Base-by-base conservation (phyloP, 2,888 invertebrate species). In the Lycaena phlaeas region DNA sequence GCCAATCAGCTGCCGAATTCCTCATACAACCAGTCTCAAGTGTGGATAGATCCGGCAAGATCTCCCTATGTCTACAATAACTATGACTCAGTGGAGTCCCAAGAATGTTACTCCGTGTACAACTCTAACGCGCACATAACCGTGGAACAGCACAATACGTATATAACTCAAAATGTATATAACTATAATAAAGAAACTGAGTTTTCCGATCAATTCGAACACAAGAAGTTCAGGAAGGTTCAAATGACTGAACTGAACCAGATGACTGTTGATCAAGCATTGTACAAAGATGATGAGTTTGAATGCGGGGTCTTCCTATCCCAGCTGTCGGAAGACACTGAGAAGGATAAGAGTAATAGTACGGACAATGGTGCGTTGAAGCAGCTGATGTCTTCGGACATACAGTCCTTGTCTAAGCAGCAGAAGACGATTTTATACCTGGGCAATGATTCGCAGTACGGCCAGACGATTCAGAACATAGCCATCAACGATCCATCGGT, bases 381-480 rank as follows among this genome's bases (percentile, higher is more conserved):
- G 26, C 82, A 82, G 50, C 52, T 84, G 4, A 76, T 82, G 78
- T 76, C 81, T 1, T 50, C 69, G 0, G 69, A 71, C 10, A 70
- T 74, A 12, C 74, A 78, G 49, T 64, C 71, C 0, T 45, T 60
- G 25, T 65, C 73, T 0, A 72, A 75, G 43, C 78, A 77, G 43
- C 59, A 68, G 41, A 78, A 74, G 53, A 78, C 79, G 1, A 81
- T 84, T 40, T 34, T 81, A 44, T 81, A 71, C 40, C 49, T 75
- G 2, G 82, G 78, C 0, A 62, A 69, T 26, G 66, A 76, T 29
- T 67, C 71, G 0, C 58, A 66, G n/a, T 60, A 55, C 0, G 79
- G 77, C 0, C 72, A 74, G 50, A 81, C 81, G 0, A 66, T 81
- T n/a, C 79, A 82, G 54, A 78, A 75, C 46, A 81, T 82, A 43